A percentile compares a stretch with the other conserved stretches of the same genome.
Conservation (phyloP, 1,140 invertebrate species). For the Diorhabda carinulata region DNA sequence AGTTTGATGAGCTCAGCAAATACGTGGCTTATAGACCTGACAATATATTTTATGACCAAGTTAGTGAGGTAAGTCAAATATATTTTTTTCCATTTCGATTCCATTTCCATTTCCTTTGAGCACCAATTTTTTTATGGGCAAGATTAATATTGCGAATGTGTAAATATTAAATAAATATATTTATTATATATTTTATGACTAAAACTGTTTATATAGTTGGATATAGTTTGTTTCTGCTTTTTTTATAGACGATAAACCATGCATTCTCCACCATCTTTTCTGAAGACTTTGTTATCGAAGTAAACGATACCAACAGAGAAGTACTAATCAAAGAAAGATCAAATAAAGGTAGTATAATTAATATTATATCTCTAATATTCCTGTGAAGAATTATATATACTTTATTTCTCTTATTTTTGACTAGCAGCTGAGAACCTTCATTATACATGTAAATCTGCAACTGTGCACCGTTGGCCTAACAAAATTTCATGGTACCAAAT, state of each 20-base stretch:
- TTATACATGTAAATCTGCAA: too few species aligned
- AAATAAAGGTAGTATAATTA: background rate
- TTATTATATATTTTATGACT: conserved; percentile 7
- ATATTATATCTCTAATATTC: background rate
- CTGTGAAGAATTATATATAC: too few species aligned
- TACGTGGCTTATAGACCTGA: conserved; percentile 56
- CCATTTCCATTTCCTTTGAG: too few species aligned
- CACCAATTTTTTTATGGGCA: too few species aligned
- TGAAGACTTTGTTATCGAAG: conserved; percentile 11
- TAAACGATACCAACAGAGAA: background rate
- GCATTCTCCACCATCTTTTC: conserved; percentile 35
- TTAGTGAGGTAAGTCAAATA: conserved; percentile 40
- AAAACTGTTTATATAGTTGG: too few species aligned
- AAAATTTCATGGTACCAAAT: too few species aligned
- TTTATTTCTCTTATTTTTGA: too few species aligned
- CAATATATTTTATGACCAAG: conserved; percentile 51
- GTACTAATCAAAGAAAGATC: background rate
- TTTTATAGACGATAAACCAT: conserved; percentile 34
- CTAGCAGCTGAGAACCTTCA: too few species aligned
- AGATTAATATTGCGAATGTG: too few species aligned
- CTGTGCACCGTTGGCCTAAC: too few species aligned
- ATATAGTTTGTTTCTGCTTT: conserved; percentile 12
- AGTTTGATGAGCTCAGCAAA: conserved; percentile 46
- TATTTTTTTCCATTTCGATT: too few species aligned
- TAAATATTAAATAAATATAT: background rate